Percentiles rank a stretch among this genome's conserved stretches.
These are phyloP conservation scores for Ormyrus thymus DNA, from an alignment of 2,888 invertebrate genomes.

Conservation along the genomic window DNA sequence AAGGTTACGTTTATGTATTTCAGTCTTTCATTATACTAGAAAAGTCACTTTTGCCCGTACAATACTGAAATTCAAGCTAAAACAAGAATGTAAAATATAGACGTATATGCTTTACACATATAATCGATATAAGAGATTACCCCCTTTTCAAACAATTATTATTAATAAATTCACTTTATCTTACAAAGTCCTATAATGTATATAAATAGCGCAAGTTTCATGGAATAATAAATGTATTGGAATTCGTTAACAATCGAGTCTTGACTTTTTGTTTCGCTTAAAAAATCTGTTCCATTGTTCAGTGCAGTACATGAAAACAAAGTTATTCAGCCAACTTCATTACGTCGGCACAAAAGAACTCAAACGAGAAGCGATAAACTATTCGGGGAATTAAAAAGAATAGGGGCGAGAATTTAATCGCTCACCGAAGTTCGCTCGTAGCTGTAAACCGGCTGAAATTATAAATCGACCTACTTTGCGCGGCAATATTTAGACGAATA, in stretches of 20 bases:
- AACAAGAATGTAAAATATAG: too few relatives aligned
- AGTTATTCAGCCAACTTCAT: neutral
- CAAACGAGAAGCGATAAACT: conserved; percentile 11
- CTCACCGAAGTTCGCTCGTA: conserved; percentile 1
- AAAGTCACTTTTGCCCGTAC: too few relatives aligned
- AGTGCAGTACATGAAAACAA: neutral
- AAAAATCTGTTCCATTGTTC: neutral
- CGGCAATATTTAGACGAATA: neutral
- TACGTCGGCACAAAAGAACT: neutral
- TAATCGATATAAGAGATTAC: too few relatives aligned
- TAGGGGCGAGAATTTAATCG: conserved; percentile 18
- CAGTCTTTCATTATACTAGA: too few relatives aligned
- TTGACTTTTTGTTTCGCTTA: neutral
- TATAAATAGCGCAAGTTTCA: too few relatives aligned
- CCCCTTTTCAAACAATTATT: too few relatives aligned
- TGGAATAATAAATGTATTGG: too few relatives aligned
- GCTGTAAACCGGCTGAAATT: conserved; percentile 5
- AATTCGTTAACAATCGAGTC: conserved; percentile 1
- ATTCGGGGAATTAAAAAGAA: conserved; percentile 18
- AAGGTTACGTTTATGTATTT: too few relatives aligned
- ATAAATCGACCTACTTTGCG: conserved; percentile 16
- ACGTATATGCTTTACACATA: too few relatives aligned
- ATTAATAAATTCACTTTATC: too few relatives aligned
- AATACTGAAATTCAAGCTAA: too few relatives aligned
- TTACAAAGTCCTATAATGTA: too few relatives aligned